Evolutionary conservation across 2,797 vertebrate genomes (phyloP).

Genomic region (Alauda arvensis): DNA sequence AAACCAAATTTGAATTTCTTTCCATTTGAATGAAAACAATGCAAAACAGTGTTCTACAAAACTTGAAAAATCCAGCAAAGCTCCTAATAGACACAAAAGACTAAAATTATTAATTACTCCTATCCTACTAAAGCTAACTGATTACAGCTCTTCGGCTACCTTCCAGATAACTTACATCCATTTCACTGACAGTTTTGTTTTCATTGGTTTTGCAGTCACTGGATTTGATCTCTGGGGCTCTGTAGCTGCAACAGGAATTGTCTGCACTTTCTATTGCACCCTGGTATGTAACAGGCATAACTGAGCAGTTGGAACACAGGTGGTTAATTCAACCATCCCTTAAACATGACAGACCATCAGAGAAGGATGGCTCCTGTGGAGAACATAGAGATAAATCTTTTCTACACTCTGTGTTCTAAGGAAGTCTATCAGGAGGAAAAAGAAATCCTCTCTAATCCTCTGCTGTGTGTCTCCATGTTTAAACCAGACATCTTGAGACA

Average conservation of each 20-base stretch:
- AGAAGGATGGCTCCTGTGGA: not conserved
- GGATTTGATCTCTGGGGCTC: slow-evolving; percentile 83
- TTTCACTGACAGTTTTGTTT: not conserved
- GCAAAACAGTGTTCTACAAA: not conserved
- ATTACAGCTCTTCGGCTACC: not conserved
- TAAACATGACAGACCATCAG: not conserved
- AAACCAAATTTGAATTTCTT: not conserved
- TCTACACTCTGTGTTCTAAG: not conserved
- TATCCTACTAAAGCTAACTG: not conserved
- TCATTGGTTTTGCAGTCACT: slow-evolving; percentile 71
- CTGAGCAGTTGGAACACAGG: not conserved
- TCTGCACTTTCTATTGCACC: slow-evolving; percentile 85
- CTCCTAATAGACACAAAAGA: not conserved
- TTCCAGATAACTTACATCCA: not conserved
- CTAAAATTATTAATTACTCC: not conserved
- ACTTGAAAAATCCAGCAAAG: not conserved
- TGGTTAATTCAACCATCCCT: not conserved
- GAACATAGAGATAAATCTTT: not conserved
- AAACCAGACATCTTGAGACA: not conserved
- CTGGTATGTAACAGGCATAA: slow-evolving; percentile 70
- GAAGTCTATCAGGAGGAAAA: not conserved
- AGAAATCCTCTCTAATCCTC: not conserved
- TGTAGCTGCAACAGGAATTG: slow-evolving; percentile 80
- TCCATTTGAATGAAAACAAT: not conserved
- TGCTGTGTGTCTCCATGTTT: not conserved